Conservation (phyloP, 1,140 invertebrate genomes). For the Branchinecta lynchi region DNA sequence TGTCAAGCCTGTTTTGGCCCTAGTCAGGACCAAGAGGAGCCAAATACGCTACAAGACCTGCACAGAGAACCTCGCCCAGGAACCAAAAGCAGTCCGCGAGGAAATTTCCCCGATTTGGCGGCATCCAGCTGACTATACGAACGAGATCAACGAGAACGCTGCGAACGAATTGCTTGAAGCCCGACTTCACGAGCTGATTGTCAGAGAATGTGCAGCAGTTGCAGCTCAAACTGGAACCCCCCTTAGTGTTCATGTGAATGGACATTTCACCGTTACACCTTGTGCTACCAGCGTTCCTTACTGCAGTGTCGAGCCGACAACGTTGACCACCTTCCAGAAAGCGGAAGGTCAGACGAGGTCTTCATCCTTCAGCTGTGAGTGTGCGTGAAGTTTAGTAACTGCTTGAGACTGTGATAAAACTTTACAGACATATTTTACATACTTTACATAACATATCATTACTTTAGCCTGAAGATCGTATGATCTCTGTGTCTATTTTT, state of each 20-base stretch:
- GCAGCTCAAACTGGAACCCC: neutral
- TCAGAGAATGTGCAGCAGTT: slow-evolving; percentile 16
- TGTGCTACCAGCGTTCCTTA: neutral
- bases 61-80: neutral
- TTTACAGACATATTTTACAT: no score
- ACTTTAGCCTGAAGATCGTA: no score
- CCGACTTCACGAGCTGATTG: slow-evolving; percentile 24
- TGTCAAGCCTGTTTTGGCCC: slow-evolving; percentile 10
- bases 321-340: slow-evolving; percentile 13
- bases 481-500: no score
- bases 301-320: slow-evolving; percentile 12
- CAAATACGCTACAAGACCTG: neutral
- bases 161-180: slow-evolving; percentile 27
- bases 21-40: slow-evolving; percentile 2
- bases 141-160: slow-evolving; percentile 25
- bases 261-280: slow-evolving; percentile 19
- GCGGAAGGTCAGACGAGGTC: slow-evolving; percentile 17
- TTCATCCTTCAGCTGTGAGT: neutral
- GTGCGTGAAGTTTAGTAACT: no score
- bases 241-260: slow-evolving; percentile 19
- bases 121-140: slow-evolving; percentile 14
- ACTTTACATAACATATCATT: no score
- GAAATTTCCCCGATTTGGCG: slow-evolving; percentile 16
- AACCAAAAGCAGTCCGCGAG: neutral
- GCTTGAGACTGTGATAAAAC: no score